Percentiles rank a stretch among this genome's conserved stretches.
phyloP scores from a whole-genome alignment of 2,797 vertebrate species.

The Premnoplex brunnescens region DNA sequence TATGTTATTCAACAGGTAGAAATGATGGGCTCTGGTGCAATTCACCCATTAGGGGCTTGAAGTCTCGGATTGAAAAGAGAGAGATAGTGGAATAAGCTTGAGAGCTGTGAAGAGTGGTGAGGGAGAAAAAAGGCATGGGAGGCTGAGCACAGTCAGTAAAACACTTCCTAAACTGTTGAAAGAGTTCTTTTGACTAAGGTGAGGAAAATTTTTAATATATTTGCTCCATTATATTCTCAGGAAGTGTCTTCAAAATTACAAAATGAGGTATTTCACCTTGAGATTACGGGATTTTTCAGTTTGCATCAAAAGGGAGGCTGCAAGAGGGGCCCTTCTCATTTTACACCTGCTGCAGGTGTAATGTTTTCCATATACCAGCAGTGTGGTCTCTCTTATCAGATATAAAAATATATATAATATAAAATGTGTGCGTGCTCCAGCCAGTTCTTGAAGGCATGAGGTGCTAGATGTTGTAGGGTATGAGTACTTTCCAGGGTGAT shows the following conservation, averaged over 20 bases:
- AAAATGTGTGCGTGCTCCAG: neutral
- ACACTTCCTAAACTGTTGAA: neutral
- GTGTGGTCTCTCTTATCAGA: neutral
- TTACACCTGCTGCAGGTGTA: neutral
- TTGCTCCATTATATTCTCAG: neutral
- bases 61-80: neutral
- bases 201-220: neutral
- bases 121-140: neutral
- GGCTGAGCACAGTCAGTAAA: neutral
- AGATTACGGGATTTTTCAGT: neutral
- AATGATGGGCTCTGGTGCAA: neutral
- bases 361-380: neutral
- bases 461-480: neutral
- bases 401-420: neutral
- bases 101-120: neutral
- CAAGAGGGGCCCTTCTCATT: neutral
- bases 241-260: neutral
- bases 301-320: neutral
- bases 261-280: neutral
- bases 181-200: neutral
- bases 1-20: neutral
- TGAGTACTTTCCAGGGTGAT: neutral
- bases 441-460: neutral
- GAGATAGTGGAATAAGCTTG: neutral
- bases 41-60: neutral